Base-by-base conservation (phyloP, 2,888 invertebrate genomes). In the Mesorhabditis sp. region DNA sequence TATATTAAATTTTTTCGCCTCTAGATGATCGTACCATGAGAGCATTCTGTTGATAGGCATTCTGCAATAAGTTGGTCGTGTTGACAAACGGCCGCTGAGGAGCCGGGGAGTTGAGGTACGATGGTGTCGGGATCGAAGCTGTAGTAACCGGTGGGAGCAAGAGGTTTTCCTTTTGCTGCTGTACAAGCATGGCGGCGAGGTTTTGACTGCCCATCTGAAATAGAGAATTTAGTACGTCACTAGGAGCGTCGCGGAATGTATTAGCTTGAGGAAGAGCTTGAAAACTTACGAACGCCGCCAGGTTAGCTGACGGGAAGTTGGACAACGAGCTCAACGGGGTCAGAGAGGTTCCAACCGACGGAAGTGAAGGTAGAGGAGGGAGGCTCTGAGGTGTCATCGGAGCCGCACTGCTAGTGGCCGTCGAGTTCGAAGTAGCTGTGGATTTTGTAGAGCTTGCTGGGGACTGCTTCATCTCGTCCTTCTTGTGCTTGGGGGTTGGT, bases 151-250 rank as follows among this genome's bases (percentile, higher is more conserved):
- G 10, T 2, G 58, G 58, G 58, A 50, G 7, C n/a, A 10, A 10
- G n/a, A 50, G 58, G 58, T 50, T 50, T 50, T 50, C 58, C 58
- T 50, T 50, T 50, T 50, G 58, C 7, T 50, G 58, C n/a, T 50
- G 58, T 2, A n/a, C 7, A n/a, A 50, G n/a, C 7, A 50, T 50
- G 7, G 58, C 7, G n/a, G n/a, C 58, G 10, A 50, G n/a, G 7
- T n/a, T 10, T 50, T 50, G 58, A 13, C n/a, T 10, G n/a, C 10
- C 58, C 58, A 50, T 50, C 58, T 50, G 2, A 50, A 50, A 50
- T 28, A 28, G 28, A 28, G 28, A 28, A 28, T 28, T 28, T 28
- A 28, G 28, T 28, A 28, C 28, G 28, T 28, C 28, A 28, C 28
- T 28, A 28, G 28, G 28, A 28, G 28, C 28, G 28, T 28, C 28